Percentiles rank a stretch among this genome's conserved stretches.
Evolutionary conservation across 64 coral and sea anemone species (phyloP).

Genomic region (Stichodactyla helianthus): DNA sequence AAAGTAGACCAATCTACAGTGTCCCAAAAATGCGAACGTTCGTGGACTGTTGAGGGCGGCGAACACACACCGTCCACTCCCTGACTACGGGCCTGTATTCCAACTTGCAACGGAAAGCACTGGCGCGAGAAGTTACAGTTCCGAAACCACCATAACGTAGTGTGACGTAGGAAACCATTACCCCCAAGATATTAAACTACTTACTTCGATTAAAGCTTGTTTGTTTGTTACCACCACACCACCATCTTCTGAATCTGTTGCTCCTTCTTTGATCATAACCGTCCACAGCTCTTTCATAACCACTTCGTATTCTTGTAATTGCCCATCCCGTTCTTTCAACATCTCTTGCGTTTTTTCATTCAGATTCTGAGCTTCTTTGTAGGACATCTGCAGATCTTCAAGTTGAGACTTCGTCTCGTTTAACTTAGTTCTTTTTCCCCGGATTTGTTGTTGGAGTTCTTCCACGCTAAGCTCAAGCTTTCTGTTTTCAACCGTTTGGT

Average conservation of each 20-base stretch:
- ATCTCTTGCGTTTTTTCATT: slow-evolving; percentile 12
- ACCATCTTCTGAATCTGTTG: background rate
- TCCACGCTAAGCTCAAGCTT: slow-evolving; percentile 50
- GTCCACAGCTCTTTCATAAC: background rate
- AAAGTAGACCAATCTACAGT: too few species aligned
- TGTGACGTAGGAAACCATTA: too few species aligned
- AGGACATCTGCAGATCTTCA: slow-evolving; percentile 11
- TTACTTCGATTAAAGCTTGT: background rate
- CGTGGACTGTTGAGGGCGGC: too few species aligned
- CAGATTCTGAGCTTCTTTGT: slow-evolving; percentile 6
- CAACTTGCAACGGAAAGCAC: too few species aligned
- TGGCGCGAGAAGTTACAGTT: too few species aligned
- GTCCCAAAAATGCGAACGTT: too few species aligned
- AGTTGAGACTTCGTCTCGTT: slow-evolving; percentile 21
- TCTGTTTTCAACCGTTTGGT: slow-evolving; percentile 68
- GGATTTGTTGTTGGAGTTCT: slow-evolving; percentile 58
- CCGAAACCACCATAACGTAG: too few species aligned
- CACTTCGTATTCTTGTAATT: background rate
- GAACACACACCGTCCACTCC: too few species aligned
- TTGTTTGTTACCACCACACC: background rate
- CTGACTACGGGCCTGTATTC: too few species aligned
- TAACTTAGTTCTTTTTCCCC: slow-evolving; percentile 42
- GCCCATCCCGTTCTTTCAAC: slow-evolving; percentile 22
- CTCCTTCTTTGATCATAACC: background rate
- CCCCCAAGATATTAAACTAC: background rate